Base-by-base conservation (phyloP, 2,888 invertebrate species). In the Polymixis lichenea region DNA sequence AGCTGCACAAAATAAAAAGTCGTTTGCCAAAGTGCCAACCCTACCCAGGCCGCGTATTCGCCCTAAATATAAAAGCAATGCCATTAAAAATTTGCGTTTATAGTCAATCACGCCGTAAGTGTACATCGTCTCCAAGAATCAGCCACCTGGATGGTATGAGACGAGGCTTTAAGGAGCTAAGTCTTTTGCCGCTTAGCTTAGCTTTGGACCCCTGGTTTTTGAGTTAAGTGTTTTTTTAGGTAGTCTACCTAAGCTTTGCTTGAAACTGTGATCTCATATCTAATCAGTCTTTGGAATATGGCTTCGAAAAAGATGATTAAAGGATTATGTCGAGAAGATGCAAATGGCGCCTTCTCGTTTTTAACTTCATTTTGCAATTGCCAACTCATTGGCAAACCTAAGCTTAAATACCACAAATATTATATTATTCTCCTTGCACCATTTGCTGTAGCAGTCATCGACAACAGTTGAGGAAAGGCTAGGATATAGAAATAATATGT, bases 21-120 rank as follows among this genome's bases (percentile, higher is more conserved):
- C 38, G 38, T 38, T 6, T 38, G 0, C 0, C 2, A 1, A 11
- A 15, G 8, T 62, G 70, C 7, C 80, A 82, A 61, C 82, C 82
- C 82, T 82, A 60, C 0, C 4, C 7, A 38, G 6, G 60, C 75
- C 22, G 72, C 61, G 56, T 38, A 25, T 77, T 77, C n/a, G 19
- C 67, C 53, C 61, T 6, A 73, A 75, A 86, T 71, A 86, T 78
- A 78, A 83, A n/a, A 78, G 75, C 64, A 78, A 68, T 67, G 69
- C 78, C 83, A 78, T 84, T 84, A 84, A 86, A 86, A 86, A 86
- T 62, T 83, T 86, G 62, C 70, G 78, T 86, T 75, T 85, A 82
- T 75, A 65, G 71, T 80, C 67, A 83, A 85, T 82, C 77, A 83
- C 72, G 43, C 0, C 55, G 70, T 80, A 77, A 83, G 62, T 78